Evolutionary conservation across 37 sponge, comb jelly and placozoan species (phyloP).

Genomic region (Beroe ovata): DNA sequence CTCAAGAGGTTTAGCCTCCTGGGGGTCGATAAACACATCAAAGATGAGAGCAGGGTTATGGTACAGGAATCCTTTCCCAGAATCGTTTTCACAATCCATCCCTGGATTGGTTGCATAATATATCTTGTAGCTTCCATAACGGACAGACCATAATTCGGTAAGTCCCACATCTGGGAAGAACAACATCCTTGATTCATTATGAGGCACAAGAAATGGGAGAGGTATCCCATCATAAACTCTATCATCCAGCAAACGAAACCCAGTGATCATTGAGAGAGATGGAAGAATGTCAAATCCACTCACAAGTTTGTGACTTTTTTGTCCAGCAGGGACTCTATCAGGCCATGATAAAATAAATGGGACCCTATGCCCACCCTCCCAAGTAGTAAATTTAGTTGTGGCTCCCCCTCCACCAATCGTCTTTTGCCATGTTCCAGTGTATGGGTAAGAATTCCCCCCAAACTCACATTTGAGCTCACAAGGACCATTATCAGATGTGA

Average conservation of each 20-base stretch:
- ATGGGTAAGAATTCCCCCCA: constrained; percentile 18
- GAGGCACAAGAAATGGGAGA: not conserved
- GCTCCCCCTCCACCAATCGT: not conserved
- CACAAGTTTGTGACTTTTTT: not conserved
- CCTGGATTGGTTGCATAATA: constrained; percentile 49
- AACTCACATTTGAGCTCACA: constrained; percentile 67
- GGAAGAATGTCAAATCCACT: constrained; percentile 67
- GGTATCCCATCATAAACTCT: constrained; percentile 64
- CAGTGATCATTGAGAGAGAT: not conserved
- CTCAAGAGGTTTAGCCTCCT: not conserved
- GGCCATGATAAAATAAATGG: constrained; percentile 56
- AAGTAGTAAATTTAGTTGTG: constrained; percentile 62
- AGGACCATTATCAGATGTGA: constrained; percentile 68
- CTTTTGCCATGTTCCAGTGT: constrained; percentile 47
- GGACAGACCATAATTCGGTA: constrained; percentile 11
- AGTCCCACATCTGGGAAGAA: constrained; percentile 9
- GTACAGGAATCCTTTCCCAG: constrained; percentile 27
- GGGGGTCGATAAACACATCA: not conserved
- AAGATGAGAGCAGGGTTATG: constrained; percentile 68
- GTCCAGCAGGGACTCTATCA: not conserved
- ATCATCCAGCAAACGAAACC: constrained; percentile 12
- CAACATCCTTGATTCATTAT: not conserved
- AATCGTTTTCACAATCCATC: constrained; percentile 15
- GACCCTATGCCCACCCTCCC: constrained; percentile 68
- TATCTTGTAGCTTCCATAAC: constrained; percentile 44